These are phyloP conservation scores for Palythoa grandis DNA, from an alignment of 92 coral and sea anemone genomes.

Conservation along the genomic window DNA sequence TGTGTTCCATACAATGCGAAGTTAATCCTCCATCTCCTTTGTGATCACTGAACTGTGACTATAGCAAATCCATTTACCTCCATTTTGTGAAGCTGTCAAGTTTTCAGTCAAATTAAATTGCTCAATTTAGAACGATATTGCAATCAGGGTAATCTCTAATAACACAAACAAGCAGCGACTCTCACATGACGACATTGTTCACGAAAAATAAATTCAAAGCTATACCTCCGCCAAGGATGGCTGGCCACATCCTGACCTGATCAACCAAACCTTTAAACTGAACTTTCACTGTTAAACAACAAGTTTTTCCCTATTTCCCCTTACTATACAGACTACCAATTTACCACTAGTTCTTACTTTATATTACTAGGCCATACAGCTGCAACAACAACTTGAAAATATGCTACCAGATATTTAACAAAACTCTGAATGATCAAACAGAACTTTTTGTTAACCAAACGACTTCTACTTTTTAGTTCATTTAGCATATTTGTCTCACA, in stretches of 20 bases:
- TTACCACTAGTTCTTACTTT: not conserved
- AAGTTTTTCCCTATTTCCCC: not conserved
- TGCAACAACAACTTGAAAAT: conserved; percentile 4
- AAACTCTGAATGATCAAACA: not conserved
- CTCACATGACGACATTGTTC: conserved; percentile 27
- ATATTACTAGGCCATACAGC: not conserved
- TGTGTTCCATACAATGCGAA: not conserved
- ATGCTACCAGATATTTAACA: not conserved
- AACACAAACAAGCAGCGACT: conserved; percentile 10
- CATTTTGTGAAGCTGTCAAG: conserved; percentile 47
- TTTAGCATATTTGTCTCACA: not conserved
- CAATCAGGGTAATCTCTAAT: not conserved
- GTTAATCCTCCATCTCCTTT: not conserved
- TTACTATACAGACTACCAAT: not conserved
- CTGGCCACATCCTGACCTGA: conserved; percentile 36
- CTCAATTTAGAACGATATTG: conserved; percentile 21
- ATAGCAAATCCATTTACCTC: conserved; percentile 39
- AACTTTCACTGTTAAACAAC: conserved; percentile 41
- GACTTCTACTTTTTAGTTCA: too few species aligned
- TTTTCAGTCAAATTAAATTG: conserved; percentile 47
- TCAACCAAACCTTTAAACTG: conserved; percentile 49
- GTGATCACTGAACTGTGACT: conserved; percentile 34
- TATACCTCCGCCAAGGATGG: conserved; percentile 47
- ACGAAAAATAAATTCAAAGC: conserved; percentile 44
- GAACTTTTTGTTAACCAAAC: not conserved